phyloP scores from a whole-genome alignment of 2,888 invertebrate species.

The Thera obeliscata region DNA sequence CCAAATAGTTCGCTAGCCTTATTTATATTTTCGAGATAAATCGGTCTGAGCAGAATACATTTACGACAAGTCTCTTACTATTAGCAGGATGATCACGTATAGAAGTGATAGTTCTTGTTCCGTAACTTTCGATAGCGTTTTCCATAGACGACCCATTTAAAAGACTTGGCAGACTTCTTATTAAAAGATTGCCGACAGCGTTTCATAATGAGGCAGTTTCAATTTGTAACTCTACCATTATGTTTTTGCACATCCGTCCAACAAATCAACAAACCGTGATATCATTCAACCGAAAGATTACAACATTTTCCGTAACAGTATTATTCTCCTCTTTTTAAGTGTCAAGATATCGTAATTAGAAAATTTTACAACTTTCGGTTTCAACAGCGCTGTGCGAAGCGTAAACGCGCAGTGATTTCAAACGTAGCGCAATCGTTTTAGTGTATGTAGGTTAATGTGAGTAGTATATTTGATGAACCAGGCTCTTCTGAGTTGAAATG shows the following conservation, averaged over 20 bases:
- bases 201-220: background rate
- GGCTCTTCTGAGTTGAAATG: conserved; percentile 30
- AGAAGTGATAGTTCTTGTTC: conserved; percentile 19
- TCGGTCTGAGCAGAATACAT: conserved; percentile 31
- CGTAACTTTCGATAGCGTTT: conserved; percentile 11
- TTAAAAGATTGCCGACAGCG: background rate
- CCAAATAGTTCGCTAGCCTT: conserved; percentile 25
- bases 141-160: conserved; percentile 4
- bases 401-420: conserved; percentile 67
- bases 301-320: conserved; percentile 51
- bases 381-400: conserved; percentile 71
- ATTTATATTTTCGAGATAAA: conserved; percentile 38
- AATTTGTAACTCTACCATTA: background rate
- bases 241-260: conserved; percentile 46
- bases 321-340: conserved; percentile 52
- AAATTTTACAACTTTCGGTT: conserved; percentile 66
- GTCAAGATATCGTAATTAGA: conserved; percentile 54
- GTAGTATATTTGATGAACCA: conserved; percentile 57
- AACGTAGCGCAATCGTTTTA: conserved; percentile 69
- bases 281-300: conserved; percentile 51
- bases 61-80: conserved; percentile 4
- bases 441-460: conserved; percentile 78
- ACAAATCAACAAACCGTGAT: conserved; percentile 49
- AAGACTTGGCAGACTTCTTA: conserved; percentile 1
- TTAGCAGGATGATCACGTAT: conserved; percentile 34